Evolutionary conservation across 2,888 invertebrate genomes (phyloP).

Genomic region (Watsonalla binaria): DNA sequence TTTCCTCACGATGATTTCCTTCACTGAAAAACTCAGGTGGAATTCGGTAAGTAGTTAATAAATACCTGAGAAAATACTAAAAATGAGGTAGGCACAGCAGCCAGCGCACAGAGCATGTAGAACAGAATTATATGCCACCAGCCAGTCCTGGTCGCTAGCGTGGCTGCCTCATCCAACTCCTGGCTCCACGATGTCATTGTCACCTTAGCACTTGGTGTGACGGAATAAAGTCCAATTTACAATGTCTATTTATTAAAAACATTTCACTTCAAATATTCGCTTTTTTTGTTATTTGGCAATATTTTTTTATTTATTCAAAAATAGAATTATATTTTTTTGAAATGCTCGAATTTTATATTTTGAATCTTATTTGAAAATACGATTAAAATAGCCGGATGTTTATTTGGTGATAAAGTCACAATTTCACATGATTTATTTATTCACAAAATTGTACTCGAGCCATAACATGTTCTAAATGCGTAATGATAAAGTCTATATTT

Average conservation of each 20-base stretch:
- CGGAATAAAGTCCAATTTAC: neutral
- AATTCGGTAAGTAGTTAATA: no score
- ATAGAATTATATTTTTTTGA: no score
- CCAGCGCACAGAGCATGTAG: slow-evolving; percentile 81
- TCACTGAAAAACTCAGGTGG: no score
- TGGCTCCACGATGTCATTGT: slow-evolving; percentile 62
- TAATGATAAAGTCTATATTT: neutral
- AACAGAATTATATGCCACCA: slow-evolving; percentile 81
- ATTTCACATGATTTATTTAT: no score
- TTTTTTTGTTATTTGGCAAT: neutral
- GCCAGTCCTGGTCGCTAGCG: slow-evolving; percentile 81
- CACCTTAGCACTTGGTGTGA: slow-evolving; percentile 20
- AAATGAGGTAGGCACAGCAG: slow-evolving; percentile 82
- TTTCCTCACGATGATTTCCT: no score
- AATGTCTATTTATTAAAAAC: neutral
- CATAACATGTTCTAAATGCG: neutral
- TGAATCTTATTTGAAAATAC: no score
- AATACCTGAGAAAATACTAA: slow-evolving; percentile 82
- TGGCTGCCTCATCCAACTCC: slow-evolving; percentile 78
- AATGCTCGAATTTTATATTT: no score
- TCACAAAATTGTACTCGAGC: no score
- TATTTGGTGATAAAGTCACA: no score
- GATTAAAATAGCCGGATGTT: no score
- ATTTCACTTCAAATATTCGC: neutral
- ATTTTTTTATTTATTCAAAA: neutral